Evolutionary conservation across 2,797 vertebrate genomes (phyloP).

Genomic region (Galago senegalensis): DNA sequence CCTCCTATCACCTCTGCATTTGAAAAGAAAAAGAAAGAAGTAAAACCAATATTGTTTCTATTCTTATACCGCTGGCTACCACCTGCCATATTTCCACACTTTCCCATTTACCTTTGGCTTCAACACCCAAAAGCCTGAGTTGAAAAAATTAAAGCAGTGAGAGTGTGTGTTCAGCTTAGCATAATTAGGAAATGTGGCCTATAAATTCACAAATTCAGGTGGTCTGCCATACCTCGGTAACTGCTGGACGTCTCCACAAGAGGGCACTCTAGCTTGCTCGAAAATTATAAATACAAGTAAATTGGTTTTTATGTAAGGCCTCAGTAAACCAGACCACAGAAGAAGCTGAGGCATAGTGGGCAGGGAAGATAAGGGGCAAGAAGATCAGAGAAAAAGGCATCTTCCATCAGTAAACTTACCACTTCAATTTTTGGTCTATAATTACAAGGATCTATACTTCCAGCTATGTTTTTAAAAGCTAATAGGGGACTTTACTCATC

Average conservation of each 20-base stretch:
- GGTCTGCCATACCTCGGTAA: not conserved
- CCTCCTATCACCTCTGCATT: not conserved
- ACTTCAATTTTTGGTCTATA: not conserved
- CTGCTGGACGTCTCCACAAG: constrained; percentile 43
- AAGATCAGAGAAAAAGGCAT: not conserved
- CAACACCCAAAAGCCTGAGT: not conserved
- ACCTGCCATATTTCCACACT: not conserved
- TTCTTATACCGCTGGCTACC: not conserved
- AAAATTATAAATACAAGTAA: constrained; percentile 27
- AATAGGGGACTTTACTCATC: not conserved
- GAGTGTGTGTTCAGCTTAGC: not conserved
- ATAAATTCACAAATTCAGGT: not conserved
- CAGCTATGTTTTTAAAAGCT: not conserved
- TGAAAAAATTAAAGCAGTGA: constrained; percentile 5
- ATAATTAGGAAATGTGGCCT: not conserved
- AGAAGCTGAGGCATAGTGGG: not conserved
- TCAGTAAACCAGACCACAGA: constrained; percentile 6
- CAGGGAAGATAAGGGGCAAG: not conserved
- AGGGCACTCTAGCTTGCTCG: constrained; percentile 52
- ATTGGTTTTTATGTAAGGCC: not conserved
- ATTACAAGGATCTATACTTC: not conserved
- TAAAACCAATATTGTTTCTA: constrained; percentile 22
- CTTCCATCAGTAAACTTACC: not conserved
- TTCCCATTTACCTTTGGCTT: not conserved
- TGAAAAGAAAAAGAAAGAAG: constrained; percentile 44